Percentiles rank a stretch among this genome's conserved stretches.
These are phyloP conservation scores for Onychostruthus taczanowskii DNA, from an alignment of 2,113 vertebrate genomes.

Conservation along the genomic window DNA sequence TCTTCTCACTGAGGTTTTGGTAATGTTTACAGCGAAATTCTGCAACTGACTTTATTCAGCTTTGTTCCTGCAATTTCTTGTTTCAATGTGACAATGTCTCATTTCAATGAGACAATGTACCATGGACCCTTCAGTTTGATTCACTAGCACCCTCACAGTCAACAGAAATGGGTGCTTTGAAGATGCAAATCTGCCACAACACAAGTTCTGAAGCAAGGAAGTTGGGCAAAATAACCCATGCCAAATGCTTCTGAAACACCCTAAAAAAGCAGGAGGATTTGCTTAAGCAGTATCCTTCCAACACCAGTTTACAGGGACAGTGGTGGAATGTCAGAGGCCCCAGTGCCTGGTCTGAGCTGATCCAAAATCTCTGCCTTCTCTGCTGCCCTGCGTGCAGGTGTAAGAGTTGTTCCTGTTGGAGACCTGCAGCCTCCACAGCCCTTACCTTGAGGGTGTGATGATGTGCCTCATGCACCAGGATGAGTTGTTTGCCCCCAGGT, in stretches of 20 bases:
- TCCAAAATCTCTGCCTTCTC: background rate
- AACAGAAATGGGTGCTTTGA: background rate
- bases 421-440: background rate
- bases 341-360: background rate
- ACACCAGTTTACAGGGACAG: background rate
- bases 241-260: background rate
- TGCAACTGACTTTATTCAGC: background rate
- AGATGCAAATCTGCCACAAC: background rate
- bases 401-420: background rate
- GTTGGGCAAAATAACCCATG: background rate
- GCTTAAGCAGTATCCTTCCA: background rate
- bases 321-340: accelerated
- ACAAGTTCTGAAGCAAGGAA: background rate
- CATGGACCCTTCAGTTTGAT: background rate
- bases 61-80: background rate
- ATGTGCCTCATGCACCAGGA: slow-evolving; percentile 94
- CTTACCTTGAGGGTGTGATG: slow-evolving; percentile 83
- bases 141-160: background rate
- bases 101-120: background rate
- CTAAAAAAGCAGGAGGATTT: background rate
- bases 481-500: slow-evolving; percentile 81
- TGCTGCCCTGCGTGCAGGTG: background rate
- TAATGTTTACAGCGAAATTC: background rate
- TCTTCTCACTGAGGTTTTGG: background rate
- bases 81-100: background rate